Evolutionary conservation across 2,888 invertebrate species (phyloP), one percentile per base, ranked within the genome.

Genomic region (Yponomeuta plumbellus): DNA sequence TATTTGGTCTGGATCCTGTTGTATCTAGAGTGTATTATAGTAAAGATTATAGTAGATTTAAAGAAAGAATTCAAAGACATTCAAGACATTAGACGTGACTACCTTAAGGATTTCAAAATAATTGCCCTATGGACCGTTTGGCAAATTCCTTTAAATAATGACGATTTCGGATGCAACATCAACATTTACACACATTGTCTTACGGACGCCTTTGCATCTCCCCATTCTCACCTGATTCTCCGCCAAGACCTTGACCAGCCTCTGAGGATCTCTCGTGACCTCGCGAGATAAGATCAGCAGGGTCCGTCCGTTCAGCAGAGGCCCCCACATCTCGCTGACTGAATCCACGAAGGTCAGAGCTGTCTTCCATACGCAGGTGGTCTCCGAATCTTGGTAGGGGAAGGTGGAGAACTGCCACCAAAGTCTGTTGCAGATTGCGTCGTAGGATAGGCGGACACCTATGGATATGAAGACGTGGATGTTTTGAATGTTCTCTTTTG

Each of bases 271-370:
- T 76, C 94, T 94, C 0, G 96, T 97, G 0, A 94, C 88, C 17
- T 92, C 92, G 75, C 94, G 94, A 0, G 96, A 93, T 11, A 97
- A 92, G 5, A 97, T 93, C 21, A 97, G 80, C 66, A 97, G 80
- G 0, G 95, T 92, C 65, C 88, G 80, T 11, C 94, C 95, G 70
- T 94, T 94, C 20, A 97, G 87, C 61, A 98, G 80, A 0, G 97
- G 96, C 0, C 96, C 96, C 95, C 97, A 97, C 67, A 98, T 94
- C 89, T 98, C 98, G 1, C 95, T 93, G 11, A 97, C 94, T 0
- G 97, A 96, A 80, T 98, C 98, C 4, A 98, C 97, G 79, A 98
- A 98, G 0, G 97, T 97, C 21, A 97, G 85, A 0, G 97, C 96
- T 0, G 98, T 98, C 85, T 98, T 98, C 88, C 97, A 97, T 0